Percentiles rank a stretch among this genome's conserved stretches.
phyloP scores from a whole-genome alignment of 1,140 invertebrate species.

The Dreissena rostriformis region DNA sequence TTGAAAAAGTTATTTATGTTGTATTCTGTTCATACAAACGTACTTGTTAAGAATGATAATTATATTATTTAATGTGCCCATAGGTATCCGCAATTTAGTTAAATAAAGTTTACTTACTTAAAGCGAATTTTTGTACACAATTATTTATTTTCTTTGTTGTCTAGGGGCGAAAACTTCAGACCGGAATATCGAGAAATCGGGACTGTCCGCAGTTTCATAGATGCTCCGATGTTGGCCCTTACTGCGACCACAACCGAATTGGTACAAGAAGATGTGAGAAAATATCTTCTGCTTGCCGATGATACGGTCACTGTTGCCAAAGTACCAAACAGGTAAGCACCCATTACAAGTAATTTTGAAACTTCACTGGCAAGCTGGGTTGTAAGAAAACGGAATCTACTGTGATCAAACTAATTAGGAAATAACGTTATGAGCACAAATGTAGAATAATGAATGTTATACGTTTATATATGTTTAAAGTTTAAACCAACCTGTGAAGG shows the following conservation, averaged over 20 bases:
- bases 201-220: background rate
- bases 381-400: background rate
- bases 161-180: constrained; percentile 24
- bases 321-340: background rate
- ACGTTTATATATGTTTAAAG: background rate
- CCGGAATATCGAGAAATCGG: constrained; percentile 3
- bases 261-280: background rate
- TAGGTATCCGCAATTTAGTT: too few relatives aligned
- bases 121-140: background rate
- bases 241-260: background rate
- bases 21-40: too few relatives aligned
- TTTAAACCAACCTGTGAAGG: too few relatives aligned
- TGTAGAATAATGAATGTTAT: background rate
- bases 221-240: background rate
- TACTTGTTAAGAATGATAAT: too few relatives aligned
- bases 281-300: background rate
- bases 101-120: too few relatives aligned
- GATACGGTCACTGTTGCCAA: background rate
- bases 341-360: background rate
- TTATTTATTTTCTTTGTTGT: background rate
- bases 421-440: background rate
- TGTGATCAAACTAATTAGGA: background rate
- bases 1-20: too few relatives aligned
- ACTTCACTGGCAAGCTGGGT: background rate
- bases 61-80: too few relatives aligned